Conservation (phyloP, 2,797 vertebrate genomes). For the Chloroceryle inda region DNA sequence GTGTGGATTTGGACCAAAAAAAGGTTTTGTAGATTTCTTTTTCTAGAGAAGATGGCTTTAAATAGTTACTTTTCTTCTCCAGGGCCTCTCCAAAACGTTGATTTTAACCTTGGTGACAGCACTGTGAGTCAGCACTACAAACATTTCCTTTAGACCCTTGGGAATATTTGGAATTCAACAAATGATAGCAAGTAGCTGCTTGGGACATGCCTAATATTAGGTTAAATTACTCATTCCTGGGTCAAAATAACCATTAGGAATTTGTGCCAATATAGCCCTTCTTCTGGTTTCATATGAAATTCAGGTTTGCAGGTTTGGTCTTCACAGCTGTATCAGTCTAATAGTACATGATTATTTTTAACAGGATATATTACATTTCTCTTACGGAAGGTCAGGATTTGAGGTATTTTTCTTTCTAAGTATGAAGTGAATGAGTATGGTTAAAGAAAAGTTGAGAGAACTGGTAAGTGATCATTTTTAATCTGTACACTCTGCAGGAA, state of each 20-base stretch:
- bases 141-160: conserved; percentile 20
- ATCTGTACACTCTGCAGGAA: neutral
- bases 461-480: neutral
- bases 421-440: neutral
- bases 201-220: neutral
- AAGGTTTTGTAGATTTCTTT: neutral
- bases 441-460: neutral
- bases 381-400: neutral
- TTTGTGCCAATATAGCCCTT: neutral
- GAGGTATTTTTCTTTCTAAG: neutral
- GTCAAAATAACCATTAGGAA: neutral
- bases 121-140: conserved; percentile 18
- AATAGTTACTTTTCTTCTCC: conserved; percentile 22
- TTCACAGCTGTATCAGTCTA: neutral
- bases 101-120: conserved; percentile 2
- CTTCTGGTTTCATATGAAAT: neutral
- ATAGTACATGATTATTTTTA: neutral
- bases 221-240: neutral
- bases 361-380: neutral
- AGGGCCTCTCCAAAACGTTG: neutral
- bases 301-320: neutral
- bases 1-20: neutral
- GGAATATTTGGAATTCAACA: conserved; percentile 40
- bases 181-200: conserved; percentile 6
- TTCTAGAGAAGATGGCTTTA: conserved; percentile 5